A percentile compares a stretch with the other conserved stretches of the same genome.
Conservation (phyloP, 2,888 invertebrate genomes). For the Eueremaeus valkanovi region DNA sequence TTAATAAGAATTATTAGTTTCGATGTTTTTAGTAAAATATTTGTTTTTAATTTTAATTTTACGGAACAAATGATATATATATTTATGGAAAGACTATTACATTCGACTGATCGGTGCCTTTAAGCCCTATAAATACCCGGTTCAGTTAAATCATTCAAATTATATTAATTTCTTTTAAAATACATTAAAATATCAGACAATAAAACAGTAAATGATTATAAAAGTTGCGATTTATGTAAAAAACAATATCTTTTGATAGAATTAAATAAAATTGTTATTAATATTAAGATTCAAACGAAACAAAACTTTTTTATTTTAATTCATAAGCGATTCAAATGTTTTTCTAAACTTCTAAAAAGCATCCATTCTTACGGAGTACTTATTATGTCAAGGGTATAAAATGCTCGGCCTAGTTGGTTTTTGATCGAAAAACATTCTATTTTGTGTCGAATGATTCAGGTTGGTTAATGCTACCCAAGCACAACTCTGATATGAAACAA, state of each 20-base stretch:
- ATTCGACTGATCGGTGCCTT: conserved; percentile 10
- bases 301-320: neutral
- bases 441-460: too few species aligned
- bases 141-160: neutral
- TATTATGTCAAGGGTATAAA: neutral
- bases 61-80: neutral
- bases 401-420: neutral
- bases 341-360: too few species aligned
- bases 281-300: neutral
- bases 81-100: neutral
- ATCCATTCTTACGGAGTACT: too few species aligned
- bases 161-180: neutral
- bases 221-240: neutral
- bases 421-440: too few species aligned
- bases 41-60: too few species aligned
- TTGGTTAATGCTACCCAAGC: too few species aligned
- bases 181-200: neutral
- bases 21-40: too few species aligned
- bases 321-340: neutral
- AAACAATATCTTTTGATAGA: neutral
- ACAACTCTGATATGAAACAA: too few species aligned
- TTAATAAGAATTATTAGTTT: too few species aligned
- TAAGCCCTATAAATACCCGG: neutral
- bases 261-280: neutral
- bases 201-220: neutral